Evolutionary conservation across 2,888 invertebrate species (phyloP).

Genomic region (Mystacides longicornis): DNA sequence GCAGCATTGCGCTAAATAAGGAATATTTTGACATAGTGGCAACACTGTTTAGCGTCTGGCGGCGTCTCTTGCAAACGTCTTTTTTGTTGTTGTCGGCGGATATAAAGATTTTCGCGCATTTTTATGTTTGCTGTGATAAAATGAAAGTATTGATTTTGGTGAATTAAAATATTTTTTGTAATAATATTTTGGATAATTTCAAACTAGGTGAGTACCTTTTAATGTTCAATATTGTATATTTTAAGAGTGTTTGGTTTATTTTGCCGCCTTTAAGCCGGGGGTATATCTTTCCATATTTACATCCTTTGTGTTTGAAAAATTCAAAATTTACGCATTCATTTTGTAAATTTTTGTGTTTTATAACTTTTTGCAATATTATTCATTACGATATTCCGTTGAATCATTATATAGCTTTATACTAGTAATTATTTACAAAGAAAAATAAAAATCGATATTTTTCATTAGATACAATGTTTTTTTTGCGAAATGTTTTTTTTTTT

Average conservation of each 20-base stretch:
- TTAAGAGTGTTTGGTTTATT: not conserved
- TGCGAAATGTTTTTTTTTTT: too few relatives aligned
- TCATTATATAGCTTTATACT: too few relatives aligned
- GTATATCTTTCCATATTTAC: too few relatives aligned
- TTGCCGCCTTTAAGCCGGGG: not conserved
- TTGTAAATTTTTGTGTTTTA: too few relatives aligned
- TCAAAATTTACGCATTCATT: too few relatives aligned
- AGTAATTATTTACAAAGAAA: too few relatives aligned
- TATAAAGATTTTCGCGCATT: not conserved
- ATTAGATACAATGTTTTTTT: too few relatives aligned
- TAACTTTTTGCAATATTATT: too few relatives aligned
- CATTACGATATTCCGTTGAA: too few relatives aligned
- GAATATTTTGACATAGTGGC: not conserved
- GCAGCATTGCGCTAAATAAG: too few relatives aligned
- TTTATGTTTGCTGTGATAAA: not conserved
- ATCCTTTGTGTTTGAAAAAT: too few relatives aligned
- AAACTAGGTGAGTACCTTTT: not conserved
- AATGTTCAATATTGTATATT: not conserved
- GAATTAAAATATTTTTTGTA: not conserved
- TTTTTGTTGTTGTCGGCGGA: conserved; percentile 1
- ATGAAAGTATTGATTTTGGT: not conserved
- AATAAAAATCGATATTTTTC: too few relatives aligned
- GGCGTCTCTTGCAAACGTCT: conserved; percentile 5
- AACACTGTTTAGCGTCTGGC: not conserved
- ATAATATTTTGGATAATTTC: not conserved